Base-by-base conservation (phyloP, 2,888 invertebrate genomes). In the Synanthedon andrenaeformis region DNA sequence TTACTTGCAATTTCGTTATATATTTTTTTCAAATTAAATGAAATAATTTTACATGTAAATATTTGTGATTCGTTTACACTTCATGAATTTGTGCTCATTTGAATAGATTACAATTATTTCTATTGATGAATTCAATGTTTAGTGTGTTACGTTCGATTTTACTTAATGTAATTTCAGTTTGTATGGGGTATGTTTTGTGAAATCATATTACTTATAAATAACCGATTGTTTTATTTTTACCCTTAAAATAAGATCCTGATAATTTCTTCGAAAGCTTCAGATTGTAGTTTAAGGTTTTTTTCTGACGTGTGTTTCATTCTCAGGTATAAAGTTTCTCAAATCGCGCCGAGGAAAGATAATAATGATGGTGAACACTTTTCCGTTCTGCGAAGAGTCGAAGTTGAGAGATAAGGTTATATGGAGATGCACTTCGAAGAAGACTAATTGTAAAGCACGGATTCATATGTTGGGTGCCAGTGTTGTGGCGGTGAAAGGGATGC, bases 321-420 rank as follows among this genome's bases (percentile, higher is more conserved):
- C 84, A 87, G 87, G 87, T 70, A 87, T 87, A 67, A 80, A 84
- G 67, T 88, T 88, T 74, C 70, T 88, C 64, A 85, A 85, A 66
- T 88, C 88, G 41, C 79, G 88, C 1, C 87, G 88, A 49, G 88
- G 88, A 55, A 88, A 88, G 66, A 78, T 88, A 52, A 86, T 88
- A 59, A 88, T 88, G 88, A 83, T 88, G 84, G 88, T 88, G 70
- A 88, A 88, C 62, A 88, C 88, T 51, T 88, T 88, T 62, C 88
- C 88, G 4, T 88, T 88, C 68, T 88, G 88, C 64, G 88, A 88
- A 65, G 88, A 88, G 69, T 88, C 88, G 2, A 87, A 87, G 65
- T 64, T 88, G 66, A 68, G 87, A 56, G 87, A 87, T 62, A 88
- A 88, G 63, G 87, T 88, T 51, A 88, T 88, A 59, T 88, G 88